Evolutionary conservation across 2,113 vertebrate species (phyloP), one percentile per base, ranked within the genome.

Genomic region (Hypocryptadius cinnamomeus): DNA sequence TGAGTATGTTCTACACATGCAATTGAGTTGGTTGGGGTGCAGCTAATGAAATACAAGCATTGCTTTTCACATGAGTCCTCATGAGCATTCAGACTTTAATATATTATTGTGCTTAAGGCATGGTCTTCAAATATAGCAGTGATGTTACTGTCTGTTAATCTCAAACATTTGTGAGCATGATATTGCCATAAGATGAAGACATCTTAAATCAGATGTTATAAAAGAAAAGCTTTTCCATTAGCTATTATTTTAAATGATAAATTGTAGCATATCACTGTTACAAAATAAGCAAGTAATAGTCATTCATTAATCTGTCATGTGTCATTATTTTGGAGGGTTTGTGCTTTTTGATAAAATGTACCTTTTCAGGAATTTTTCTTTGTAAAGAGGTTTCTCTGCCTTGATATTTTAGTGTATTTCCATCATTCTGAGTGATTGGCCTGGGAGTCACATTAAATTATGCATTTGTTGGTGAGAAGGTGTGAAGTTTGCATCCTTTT

Each of bases 221-320:
- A 94, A 95, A 92, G 84, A 74, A 96, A 94, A 96, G 61, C 63
- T 82, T 72, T 95, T 96, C 42, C 79, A 79, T 95, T 96, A 90
- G 44, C 68, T 92, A 24, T 94, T 90, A 83, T 85, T 97, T 96
- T 91, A 71, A 90, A 87, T 71, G 17, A 13, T 42, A 73, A 59
- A 48, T 86, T 79, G 33, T 91, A 82, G 48, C 28, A 57, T 65
- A 66, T 60, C 76, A 72, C 37, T 61, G 12, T 54, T 44, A 60
- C 30, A 92, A 89, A 81, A 54, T 71, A 90, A 93, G 27, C 8
- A 59, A 68, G 44, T 70, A 90, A 76, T 53, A 88, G 31, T 44
- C 40, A 74, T 93, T 92, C 65, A 79, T 94, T 85, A 66, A 90
- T 93, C 63, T 73, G 30, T 61, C 28, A 19, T 13, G 4, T 61